These are phyloP conservation scores for Troides oblongomaculatus DNA, from an alignment of 2,888 invertebrate genomes.

Conservation along the genomic window DNA sequence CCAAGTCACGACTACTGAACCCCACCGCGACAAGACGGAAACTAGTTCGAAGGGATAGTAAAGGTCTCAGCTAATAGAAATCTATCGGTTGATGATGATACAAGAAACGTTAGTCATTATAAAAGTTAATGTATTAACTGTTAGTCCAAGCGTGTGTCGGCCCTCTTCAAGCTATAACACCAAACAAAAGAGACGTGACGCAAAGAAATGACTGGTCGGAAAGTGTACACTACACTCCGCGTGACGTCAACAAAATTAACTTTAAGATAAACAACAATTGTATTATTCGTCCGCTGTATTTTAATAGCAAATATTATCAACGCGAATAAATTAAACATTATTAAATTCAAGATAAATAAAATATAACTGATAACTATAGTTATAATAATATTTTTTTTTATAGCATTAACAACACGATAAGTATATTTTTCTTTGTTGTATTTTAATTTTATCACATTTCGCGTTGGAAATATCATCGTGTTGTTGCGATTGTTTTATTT, in stretches of 20 bases:
- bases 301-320: conserved; percentile 45
- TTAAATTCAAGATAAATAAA: conserved; percentile 67
- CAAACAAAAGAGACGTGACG: conserved; percentile 3
- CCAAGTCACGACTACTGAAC: no score
- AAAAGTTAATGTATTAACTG: background rate
- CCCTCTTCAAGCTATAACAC: background rate
- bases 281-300: conserved; percentile 23
- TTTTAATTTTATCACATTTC: conserved; percentile 35
- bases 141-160: background rate
- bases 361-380: conserved; percentile 59
- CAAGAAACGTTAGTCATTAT: background rate
- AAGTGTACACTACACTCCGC: conserved; percentile 6
- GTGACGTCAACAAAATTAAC: conserved; percentile 11
- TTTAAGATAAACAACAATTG: conserved; percentile 22
- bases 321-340: conserved; percentile 53
- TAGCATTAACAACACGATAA: conserved; percentile 52
- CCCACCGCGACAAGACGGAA: no score
- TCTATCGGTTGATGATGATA: background rate
- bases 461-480: conserved; percentile 20
- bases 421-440: conserved; percentile 43
- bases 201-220: conserved; percentile 7
- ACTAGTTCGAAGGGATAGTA: no score
- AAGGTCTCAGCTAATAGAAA: no score
- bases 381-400: conserved; percentile 53
- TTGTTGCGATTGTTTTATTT: conserved; percentile 3